A percentile compares a stretch with the other conserved stretches of the same genome.
These are phyloP conservation scores for Psammodynastes pulverulentus DNA, from an alignment of 2,113 vertebrate species.

Conservation along the genomic window DNA sequence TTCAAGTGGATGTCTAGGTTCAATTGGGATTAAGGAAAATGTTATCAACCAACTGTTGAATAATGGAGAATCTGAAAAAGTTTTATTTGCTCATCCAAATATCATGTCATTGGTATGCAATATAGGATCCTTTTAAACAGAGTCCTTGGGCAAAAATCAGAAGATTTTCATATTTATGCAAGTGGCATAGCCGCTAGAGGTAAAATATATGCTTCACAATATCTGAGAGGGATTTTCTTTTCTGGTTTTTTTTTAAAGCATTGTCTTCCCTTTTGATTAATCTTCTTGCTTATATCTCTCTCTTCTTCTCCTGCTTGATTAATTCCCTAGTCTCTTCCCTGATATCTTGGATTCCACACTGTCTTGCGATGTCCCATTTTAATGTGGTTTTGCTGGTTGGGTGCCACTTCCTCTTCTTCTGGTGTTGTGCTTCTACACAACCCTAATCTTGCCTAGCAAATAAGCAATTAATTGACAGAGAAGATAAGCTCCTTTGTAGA, in stretches of 20 bases:
- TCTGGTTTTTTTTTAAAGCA: neutral
- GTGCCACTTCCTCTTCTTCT: neutral
- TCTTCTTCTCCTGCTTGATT: neutral
- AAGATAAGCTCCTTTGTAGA: neutral
- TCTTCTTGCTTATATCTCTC: neutral
- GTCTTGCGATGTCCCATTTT: neutral
- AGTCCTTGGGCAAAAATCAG: conserved; percentile 3
- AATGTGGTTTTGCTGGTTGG: neutral
- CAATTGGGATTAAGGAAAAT: conserved; percentile 40
- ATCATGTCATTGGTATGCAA: neutral
- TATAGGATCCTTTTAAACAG: neutral
- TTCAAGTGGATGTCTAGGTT: conserved; percentile 62
- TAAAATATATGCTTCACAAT: neutral
- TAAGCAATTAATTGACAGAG: neutral
- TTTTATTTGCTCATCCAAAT: conserved; percentile 31
- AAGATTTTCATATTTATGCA: neutral
- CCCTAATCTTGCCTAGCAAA: neutral
- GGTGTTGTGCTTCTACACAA: neutral
- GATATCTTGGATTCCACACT: neutral
- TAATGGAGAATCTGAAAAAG: conserved; percentile 5
- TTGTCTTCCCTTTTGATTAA: conserved; percentile 8
- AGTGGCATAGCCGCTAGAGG: neutral
- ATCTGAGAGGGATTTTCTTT: neutral
- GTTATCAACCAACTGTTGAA: conserved; percentile 22
- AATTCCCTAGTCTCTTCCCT: neutral